Conservation (phyloP, 92 coral and sea anemone genomes). For the Meandrina meandrites region DNA sequence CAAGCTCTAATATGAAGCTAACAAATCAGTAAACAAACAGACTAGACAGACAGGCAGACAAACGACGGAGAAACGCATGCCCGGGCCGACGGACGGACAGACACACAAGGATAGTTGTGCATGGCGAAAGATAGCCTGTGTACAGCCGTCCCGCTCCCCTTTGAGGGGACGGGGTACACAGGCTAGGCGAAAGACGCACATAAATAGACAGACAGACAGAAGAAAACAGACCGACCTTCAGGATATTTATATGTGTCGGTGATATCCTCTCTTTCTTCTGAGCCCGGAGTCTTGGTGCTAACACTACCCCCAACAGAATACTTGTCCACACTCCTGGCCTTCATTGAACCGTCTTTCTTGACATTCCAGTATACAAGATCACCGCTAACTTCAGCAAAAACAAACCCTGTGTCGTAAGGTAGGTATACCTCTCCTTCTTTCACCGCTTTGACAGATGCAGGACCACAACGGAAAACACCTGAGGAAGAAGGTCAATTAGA, state of each 20-base stretch:
- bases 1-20: no score
- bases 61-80: background rate
- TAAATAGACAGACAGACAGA: background rate
- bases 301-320: background rate
- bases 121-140: background rate
- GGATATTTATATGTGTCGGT: constrained; percentile 42
- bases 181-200: no score
- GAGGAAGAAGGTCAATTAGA: background rate
- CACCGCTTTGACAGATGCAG: constrained; percentile 85
- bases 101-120: no score
- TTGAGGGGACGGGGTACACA: no score
- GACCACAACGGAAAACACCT: constrained; percentile 83
- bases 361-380: constrained; percentile 84
- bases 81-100: no score
- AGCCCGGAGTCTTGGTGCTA: constrained; percentile 54
- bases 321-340: background rate
- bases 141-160: no score
- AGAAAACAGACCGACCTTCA: constrained; percentile 27
- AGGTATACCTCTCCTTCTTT: constrained; percentile 79
- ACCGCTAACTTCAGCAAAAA: constrained; percentile 90
- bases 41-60: background rate
- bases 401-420: constrained; percentile 81
- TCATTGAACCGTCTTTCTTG: constrained; percentile 41
- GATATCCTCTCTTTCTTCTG: constrained; percentile 37
- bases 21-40: no score